Percentiles rank a stretch among this genome's conserved stretches.
Evolutionary conservation across 2,797 vertebrate genomes (phyloP).

Genomic region (Phyllotis vaccarum): DNA sequence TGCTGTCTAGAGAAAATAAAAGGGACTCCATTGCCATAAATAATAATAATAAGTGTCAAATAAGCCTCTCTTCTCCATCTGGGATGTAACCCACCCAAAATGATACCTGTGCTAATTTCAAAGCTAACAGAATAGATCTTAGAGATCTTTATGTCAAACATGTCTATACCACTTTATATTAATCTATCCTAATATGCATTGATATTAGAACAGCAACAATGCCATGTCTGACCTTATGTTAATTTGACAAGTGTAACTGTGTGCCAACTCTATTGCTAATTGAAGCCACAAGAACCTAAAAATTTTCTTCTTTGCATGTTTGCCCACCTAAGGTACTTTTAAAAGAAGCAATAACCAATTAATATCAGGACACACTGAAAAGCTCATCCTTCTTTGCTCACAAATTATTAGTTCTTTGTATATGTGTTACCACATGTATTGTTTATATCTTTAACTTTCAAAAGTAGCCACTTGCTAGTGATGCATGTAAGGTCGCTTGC

Average conservation of each 20-base stretch:
- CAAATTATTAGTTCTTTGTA: not conserved
- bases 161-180: constrained; percentile 7
- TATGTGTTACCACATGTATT: not conserved
- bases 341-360: not conserved
- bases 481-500: not conserved
- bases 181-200: not conserved
- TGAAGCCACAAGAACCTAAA: not conserved
- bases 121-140: constrained; percentile 27
- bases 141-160: not conserved
- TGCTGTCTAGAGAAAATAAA: constrained; percentile 7
- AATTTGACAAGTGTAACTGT: not conserved
- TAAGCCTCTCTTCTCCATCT: not conserved
- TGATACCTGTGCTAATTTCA: constrained; percentile 11
- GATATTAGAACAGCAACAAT: not conserved
- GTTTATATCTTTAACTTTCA: not conserved
- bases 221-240: not conserved
- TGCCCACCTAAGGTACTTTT: constrained; percentile 10
- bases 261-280: not conserved
- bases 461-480: not conserved
- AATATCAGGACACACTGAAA: constrained; percentile 6
- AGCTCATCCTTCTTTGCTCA: not conserved
- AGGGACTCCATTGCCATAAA: not conserved
- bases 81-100: constrained; percentile 1
- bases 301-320: constrained; percentile 20
- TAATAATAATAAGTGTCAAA: too few species aligned